Conservation (phyloP, 2,113 vertebrate species). For the Calonectris borealis region DNA sequence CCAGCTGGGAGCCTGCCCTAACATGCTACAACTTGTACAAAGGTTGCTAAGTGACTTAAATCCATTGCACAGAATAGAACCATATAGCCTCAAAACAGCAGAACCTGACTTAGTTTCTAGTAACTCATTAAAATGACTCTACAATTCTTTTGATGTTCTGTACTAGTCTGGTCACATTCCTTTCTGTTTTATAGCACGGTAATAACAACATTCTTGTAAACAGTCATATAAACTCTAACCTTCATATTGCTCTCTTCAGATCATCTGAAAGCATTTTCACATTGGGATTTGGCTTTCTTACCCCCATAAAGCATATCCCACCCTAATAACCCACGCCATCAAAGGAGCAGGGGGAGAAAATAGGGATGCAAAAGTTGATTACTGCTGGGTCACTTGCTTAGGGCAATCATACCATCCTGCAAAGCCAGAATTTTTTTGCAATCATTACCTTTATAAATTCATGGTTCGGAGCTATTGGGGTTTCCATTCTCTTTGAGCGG, state of each 20-base stretch:
- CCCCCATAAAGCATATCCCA: neutral
- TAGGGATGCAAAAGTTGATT: neutral
- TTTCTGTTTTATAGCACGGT: slow-evolving; percentile 62
- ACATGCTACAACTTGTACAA: slow-evolving; percentile 22
- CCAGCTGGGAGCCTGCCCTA: neutral
- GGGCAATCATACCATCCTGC: neutral
- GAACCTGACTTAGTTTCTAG: slow-evolving; percentile 60
- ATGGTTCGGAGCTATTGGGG: neutral
- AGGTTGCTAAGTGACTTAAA: slow-evolving; percentile 65
- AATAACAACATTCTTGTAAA: slow-evolving; percentile 69
- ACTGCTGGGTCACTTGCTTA: neutral
- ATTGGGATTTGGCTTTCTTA: slow-evolving; percentile 7
- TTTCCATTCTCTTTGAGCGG: neutral
- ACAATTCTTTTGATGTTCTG: slow-evolving; percentile 63
- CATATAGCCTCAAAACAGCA: slow-evolving; percentile 26
- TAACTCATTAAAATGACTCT: slow-evolving; percentile 66
- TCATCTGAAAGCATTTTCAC: slow-evolving; percentile 48
- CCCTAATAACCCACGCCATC: neutral
- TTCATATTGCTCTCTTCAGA: slow-evolving; percentile 27
- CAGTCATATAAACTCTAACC: slow-evolving; percentile 60
- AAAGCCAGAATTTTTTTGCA: neutral
- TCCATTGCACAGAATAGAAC: slow-evolving; percentile 25
- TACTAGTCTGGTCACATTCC: slow-evolving; percentile 62
- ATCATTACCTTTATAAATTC: neutral
- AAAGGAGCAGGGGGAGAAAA: neutral